These are phyloP conservation scores for Nymphalis io DNA, from an alignment of 1,140 invertebrate genomes.

Conservation along the genomic window DNA sequence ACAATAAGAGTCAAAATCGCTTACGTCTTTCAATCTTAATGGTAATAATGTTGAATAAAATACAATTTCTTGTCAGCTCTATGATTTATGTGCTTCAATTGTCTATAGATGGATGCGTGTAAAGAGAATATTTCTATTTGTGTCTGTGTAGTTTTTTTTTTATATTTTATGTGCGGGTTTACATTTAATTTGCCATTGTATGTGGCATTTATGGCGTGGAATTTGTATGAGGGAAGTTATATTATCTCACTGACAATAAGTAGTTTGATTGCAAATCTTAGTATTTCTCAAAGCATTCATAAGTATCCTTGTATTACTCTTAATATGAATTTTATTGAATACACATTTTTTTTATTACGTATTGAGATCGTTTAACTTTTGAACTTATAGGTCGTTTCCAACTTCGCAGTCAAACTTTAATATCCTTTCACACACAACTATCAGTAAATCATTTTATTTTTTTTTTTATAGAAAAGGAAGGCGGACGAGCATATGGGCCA, in stretches of 20 bases:
- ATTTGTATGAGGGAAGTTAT: conserved; percentile 65
- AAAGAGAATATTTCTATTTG: conserved; percentile 74
- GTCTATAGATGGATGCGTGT: conserved; percentile 73
- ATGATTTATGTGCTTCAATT: conserved; percentile 75
- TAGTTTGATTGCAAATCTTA: conserved; percentile 5
- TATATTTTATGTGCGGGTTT: conserved; percentile 67
- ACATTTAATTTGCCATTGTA: conserved; percentile 76
- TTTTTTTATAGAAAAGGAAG: too few relatives aligned
- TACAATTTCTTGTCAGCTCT: conserved; percentile 74
- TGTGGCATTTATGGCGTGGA: conserved; percentile 63
- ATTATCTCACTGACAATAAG: conserved; percentile 25
- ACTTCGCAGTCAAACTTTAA: too few relatives aligned
- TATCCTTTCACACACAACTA: too few relatives aligned
- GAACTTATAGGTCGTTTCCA: too few relatives aligned
- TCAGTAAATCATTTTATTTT: too few relatives aligned
- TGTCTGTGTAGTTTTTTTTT: conserved; percentile 53
- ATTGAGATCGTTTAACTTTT: too few relatives aligned
- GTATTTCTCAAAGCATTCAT: too few relatives aligned
- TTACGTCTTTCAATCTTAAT: conserved; percentile 21
- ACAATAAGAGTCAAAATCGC: conserved; percentile 37
- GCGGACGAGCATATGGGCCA: too few relatives aligned
- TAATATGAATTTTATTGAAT: neutral
- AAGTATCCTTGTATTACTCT: neutral
- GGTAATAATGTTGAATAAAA: conserved; percentile 43
- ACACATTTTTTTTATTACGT: too few relatives aligned